phyloP scores from a whole-genome alignment of 2,888 invertebrate genomes.

The Glaucopsyche alexis region DNA sequence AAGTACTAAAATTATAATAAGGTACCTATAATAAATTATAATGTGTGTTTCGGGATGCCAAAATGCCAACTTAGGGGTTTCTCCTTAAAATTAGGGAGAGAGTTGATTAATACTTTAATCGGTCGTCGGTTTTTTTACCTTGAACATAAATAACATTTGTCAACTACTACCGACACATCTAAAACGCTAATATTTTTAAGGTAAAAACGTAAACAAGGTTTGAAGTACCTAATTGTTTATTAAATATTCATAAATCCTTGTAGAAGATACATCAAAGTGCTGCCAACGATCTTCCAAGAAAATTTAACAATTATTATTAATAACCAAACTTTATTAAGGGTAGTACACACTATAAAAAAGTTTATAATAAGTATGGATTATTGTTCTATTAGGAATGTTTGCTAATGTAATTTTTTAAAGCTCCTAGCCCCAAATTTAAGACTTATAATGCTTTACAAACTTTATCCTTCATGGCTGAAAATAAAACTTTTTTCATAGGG shows the following conservation, averaged over 20 bases:
- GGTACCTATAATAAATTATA: no score
- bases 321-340: constrained; percentile 13
- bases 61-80: no score
- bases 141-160: not conserved
- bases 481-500: not conserved
- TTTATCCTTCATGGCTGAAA: not conserved
- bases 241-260: constrained; percentile 32
- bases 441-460: not conserved
- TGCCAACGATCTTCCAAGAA: constrained; percentile 45
- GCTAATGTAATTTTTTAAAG: no score
- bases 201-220: not conserved
- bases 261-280: constrained; percentile 41
- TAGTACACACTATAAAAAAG: not conserved
- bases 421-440: not conserved
- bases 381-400: no score
- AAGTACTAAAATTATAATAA: no score
- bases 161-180: not conserved
- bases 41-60: no score
- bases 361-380: no score
- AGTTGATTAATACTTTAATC: no score
- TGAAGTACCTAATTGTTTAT: not conserved
- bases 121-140: not conserved
- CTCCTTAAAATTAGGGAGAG: no score
- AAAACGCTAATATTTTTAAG: not conserved
- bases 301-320: constrained; percentile 2